Conservation (phyloP, 2,888 invertebrate species). For the Cetonia aurata region DNA sequence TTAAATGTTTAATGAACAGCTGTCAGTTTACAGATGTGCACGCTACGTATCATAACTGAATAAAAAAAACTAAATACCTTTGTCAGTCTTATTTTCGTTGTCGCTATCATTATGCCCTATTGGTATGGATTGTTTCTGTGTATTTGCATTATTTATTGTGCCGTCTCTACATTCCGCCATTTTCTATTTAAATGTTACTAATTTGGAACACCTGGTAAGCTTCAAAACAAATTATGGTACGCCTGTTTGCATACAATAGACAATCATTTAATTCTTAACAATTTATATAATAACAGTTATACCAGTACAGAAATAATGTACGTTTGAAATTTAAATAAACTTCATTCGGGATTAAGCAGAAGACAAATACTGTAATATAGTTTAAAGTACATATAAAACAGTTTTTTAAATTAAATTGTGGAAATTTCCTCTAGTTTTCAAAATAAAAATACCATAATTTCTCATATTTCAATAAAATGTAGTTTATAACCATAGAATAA, state of each 20-base stretch:
- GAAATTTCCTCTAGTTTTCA: too few species aligned
- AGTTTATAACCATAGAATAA: too few species aligned
- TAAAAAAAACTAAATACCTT: constrained; percentile 56
- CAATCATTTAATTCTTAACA: background rate
- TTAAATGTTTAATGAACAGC: constrained; percentile 45
- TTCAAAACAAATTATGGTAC: constrained; percentile 44
- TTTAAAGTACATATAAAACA: too few species aligned
- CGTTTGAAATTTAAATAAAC: constrained; percentile 4
- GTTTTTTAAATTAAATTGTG: too few species aligned
- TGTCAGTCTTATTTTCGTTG: constrained; percentile 59
- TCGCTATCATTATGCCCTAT: constrained; percentile 55
- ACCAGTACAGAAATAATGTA: background rate
- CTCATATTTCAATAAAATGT: too few species aligned
- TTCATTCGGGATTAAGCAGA: constrained; percentile 6
- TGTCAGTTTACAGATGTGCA: constrained; percentile 43
- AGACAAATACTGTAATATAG: background rate
- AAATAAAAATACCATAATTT: too few species aligned
- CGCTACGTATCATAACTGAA: constrained; percentile 37
- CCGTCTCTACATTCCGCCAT: constrained; percentile 66
- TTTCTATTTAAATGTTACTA: constrained; percentile 59
- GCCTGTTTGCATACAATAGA: constrained; percentile 35
- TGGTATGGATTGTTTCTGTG: constrained; percentile 57
- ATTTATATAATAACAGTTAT: constrained; percentile 16
- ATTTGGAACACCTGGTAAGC: constrained; percentile 52
- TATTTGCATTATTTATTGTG: constrained; percentile 63